Evolutionary conservation across 1,140 invertebrate genomes (phyloP), one percentile per base, ranked within the genome.

Genomic region (Aphelenchoides fujianensis): DNA sequence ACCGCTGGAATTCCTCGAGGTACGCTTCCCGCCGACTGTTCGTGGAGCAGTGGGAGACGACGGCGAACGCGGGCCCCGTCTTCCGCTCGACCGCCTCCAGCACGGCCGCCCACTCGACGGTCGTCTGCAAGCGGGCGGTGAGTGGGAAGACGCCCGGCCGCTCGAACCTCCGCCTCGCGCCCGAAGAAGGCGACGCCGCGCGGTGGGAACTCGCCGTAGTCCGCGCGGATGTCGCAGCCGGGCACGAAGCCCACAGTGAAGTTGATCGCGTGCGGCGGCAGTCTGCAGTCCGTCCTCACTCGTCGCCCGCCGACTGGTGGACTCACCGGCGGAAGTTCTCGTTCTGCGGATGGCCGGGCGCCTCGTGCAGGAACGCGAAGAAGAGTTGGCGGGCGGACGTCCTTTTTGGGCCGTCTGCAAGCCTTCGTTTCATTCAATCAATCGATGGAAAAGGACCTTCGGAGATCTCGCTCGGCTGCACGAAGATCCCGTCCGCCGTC

Each of bases 161-260:
- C 12, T 48, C 41, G 23, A 16, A 48, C 41, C 41, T 12, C 23
- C 41, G 41, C 27, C 23, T 59, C 34, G 27, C 28, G 55, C 34
- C 41, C 55, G 19, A 59, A 59, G 5, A 23, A 59, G 23, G 28
- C 19, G 12, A 32, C 23, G 34, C 19, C 55, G 7, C 7, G 28
- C 27, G 55, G 55, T 7, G 34, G 27, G 5, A 59, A 7, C 19
- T 59, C 5, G 7, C 19, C 19, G 34, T 59, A 59, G 23, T 5
- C 55, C 28, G 55, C 55, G 19, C 34, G 34, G 19, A 59, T 59
- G 19, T 59, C 55, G 34, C 5, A 59, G 55, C 55, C 55, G 7
- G 55, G 55, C 5, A 59, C 55, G 23, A 59, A 59, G 28, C 55
- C 55, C 28, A 59, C 19, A 5, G 55, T 59, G 55, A 7, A 59